phyloP scores from a whole-genome alignment of 2,113 vertebrate genomes.

The Leptocoma aspasia region DNA sequence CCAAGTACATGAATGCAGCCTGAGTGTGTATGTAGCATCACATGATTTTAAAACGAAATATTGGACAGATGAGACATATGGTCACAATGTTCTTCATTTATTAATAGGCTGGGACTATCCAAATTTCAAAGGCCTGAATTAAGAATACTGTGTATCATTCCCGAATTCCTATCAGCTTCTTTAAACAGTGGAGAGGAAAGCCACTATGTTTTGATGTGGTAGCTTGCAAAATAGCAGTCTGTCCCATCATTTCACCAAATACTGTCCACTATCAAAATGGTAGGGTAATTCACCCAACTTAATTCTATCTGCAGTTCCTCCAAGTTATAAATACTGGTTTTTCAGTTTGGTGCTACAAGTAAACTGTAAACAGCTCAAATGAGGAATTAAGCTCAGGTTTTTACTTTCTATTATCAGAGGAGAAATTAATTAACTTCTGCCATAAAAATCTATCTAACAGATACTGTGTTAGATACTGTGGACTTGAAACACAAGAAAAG shows the following conservation, averaged over 20 bases:
- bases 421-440: not conserved
- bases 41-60: conserved; percentile 1
- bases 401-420: not conserved
- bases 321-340: not conserved
- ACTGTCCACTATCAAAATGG: not conserved
- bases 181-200: not conserved
- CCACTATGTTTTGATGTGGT: not conserved
- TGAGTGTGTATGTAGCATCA: not conserved
- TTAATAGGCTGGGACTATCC: conserved; percentile 14
- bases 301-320: not conserved
- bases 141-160: not conserved
- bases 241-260: not conserved
- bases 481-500: not conserved
- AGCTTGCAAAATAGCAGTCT: not conserved
- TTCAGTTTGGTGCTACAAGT: not conserved
- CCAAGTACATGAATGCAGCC: not conserved
- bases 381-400: not conserved
- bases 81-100: conserved; percentile 33
- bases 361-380: not conserved
- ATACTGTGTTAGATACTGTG: not conserved
- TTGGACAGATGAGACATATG: conserved; percentile 35
- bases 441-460: not conserved
- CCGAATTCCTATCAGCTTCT: not conserved
- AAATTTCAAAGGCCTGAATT: conserved; percentile 39
- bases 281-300: not conserved